A percentile compares a stretch with the other conserved stretches of the same genome.
These are phyloP conservation scores for Lophius piscatorius DNA, from an alignment of 2,113 vertebrate genomes.

Conservation along the genomic window DNA sequence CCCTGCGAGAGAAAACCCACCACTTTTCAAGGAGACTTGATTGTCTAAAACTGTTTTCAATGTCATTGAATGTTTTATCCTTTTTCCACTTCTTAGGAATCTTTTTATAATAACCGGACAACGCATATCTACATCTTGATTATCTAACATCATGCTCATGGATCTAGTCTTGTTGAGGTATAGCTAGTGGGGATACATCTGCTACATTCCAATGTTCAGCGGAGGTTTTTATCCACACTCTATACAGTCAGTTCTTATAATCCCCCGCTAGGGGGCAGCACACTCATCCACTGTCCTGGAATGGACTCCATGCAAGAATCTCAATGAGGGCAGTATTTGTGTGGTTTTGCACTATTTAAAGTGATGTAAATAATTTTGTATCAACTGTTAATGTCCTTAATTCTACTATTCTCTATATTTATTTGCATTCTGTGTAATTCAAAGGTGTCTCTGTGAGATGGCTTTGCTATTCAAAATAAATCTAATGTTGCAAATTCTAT, in stretches of 20 bases:
- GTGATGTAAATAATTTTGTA: conserved; percentile 81
- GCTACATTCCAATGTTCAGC: conserved; percentile 1
- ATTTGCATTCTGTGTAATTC: conserved; percentile 80
- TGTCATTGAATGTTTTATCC: conserved; percentile 17
- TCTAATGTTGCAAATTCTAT: conserved; percentile 66
- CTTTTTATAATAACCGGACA: conserved; percentile 22
- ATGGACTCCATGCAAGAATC: conserved; percentile 59
- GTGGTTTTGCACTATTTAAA: conserved; percentile 81
- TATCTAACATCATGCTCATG: conserved; percentile 2
- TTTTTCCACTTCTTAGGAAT: neutral
- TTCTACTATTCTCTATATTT: conserved; percentile 78
- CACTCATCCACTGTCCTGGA: conserved; percentile 59
- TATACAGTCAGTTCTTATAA: conserved; percentile 36
- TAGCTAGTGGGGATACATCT: neutral
- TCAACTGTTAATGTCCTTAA: conserved; percentile 68
- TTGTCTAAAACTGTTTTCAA: conserved; percentile 6
- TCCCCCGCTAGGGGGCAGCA: conserved; percentile 55
- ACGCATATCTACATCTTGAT: conserved; percentile 24
- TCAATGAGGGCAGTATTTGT: conserved; percentile 63
- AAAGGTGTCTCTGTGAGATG: conserved; percentile 84
- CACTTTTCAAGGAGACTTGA: conserved; percentile 25
- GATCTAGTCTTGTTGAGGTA: neutral
- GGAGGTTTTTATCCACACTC: conserved; percentile 29
- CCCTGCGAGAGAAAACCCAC: conserved; percentile 20
- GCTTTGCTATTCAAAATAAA: conserved; percentile 81